phyloP scores from a whole-genome alignment of 2,888 invertebrate species.

The Stenotaenia linearis region DNA sequence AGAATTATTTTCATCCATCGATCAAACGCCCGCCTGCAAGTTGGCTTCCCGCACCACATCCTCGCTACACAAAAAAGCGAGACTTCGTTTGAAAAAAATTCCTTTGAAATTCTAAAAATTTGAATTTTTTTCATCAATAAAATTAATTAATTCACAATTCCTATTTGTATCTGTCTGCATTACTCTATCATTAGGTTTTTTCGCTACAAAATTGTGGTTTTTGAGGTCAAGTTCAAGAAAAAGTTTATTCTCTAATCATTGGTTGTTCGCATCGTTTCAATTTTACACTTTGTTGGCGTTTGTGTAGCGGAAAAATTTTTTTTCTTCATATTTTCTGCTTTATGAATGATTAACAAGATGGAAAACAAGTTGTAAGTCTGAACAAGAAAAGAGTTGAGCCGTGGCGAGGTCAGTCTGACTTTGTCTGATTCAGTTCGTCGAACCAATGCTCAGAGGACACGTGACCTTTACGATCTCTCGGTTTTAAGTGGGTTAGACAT shows the following conservation, averaged over 20 bases:
- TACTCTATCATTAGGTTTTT: background rate
- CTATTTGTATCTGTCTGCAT: background rate
- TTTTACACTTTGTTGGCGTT: background rate
- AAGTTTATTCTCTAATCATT: background rate
- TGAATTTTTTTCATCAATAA: too few species aligned
- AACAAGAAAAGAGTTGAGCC: background rate
- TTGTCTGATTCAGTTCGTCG: background rate
- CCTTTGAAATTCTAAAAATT: too few species aligned
- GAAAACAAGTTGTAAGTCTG: background rate
- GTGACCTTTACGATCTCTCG: constrained; percentile 14
- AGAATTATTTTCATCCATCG: too few species aligned
- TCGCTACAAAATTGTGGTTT: background rate
- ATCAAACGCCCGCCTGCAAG: background rate
- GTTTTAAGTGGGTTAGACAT: constrained; percentile 9
- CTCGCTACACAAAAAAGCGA: background rate
- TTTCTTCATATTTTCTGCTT: background rate
- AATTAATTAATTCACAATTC: background rate
- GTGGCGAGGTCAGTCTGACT: background rate
- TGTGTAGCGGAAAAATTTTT: background rate
- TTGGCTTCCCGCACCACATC: background rate
- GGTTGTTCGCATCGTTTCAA: background rate
- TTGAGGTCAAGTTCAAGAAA: constrained; percentile 8
- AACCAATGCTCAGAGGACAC: background rate
- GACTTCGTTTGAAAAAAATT: too few species aligned
- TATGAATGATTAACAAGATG: background rate